Evolutionary conservation across 1,140 invertebrate species (phyloP), one percentile per base, ranked within the genome.

Genomic region (Drosophila lini): DNA sequence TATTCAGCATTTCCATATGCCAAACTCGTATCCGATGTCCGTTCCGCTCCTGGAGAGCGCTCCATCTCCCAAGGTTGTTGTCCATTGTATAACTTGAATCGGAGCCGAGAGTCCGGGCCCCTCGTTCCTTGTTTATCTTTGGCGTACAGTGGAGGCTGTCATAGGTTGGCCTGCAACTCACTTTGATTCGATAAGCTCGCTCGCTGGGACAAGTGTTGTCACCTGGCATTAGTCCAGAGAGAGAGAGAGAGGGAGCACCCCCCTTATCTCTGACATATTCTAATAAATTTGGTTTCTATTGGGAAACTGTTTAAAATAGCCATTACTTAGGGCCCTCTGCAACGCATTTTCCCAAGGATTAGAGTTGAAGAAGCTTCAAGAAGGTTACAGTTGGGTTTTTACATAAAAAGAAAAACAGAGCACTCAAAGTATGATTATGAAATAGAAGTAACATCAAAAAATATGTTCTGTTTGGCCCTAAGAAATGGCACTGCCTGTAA

Each of bases 111-210:
- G n/a, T 44, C 45, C 40, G 61, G 22, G 28, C 41, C 60, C 41
- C 60, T 34, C 48, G 42, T 48, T 31, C 47, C 50, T 63, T 88
- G 80, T 88, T 88, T 88, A 89, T 80, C 77, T 89, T 83, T 80
- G 71, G 47, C 60, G 22, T 70, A 38, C 74, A 73, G 53, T 62
- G 41, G 55, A 74, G 56, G 67, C 81, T 81, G 61, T 13, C 61
- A 36, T 11, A 16, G 63, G 34, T 41, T 3, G 63, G 61, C 50
- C 44, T 19, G 28, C 25, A 6, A 28, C 25, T 19, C 50, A 22
- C 16, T 15, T 22, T 55, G 52, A 55, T 38, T 55, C 52, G 52
- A 55, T 55, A 55, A 55, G 52, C 52, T 36, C 48, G 48, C 32
- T 36, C 2, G 50, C 50, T 9, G 16, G 32, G 50, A 53, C 50